Evolutionary conservation across 2,113 vertebrate species (phyloP), one percentile per base, ranked within the genome.

Genomic region (Ursus arctos): DNA sequence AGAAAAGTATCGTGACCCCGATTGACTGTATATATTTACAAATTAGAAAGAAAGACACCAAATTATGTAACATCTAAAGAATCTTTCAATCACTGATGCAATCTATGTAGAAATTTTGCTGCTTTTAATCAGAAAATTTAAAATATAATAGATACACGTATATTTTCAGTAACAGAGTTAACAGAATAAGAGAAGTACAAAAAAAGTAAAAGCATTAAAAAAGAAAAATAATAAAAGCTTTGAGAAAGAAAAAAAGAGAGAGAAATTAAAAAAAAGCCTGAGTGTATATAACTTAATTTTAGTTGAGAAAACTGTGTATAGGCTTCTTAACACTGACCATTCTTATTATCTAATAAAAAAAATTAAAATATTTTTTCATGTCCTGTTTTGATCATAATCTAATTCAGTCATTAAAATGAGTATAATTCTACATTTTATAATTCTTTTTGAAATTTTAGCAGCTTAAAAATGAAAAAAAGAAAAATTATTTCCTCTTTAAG

Each of bases 371-470:
- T 59, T 79, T 91, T 67, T 59, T 36, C 40, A 47, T 47, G 22
- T 86, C 59, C 13, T 94, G 15, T 9, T 53, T 93, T 76, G 21
- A 4, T 7, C 36, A 51, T 33, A 53, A 76, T 91, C 24, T 95
- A 59, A 88, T 55, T n/a, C 33, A 82, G 4, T 21, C 28, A 74
- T 55, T 47, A 72, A 83, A 85, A 51, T 87, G 31, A 93, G 4
- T 81, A 40, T 67, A 81, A 74, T 79, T 83, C 9, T 47, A 72
- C 2, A 36, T 51, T 88, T 87, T 59, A 43, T 6, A 86, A 63
- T 85, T 88, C 8, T 71, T 49, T 8, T 82, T 63, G 47, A 95
- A 84, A 88, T 12, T 67, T 93, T 93, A 81, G 31, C 33, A 91
- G 12, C 7, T 84, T 47, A 65, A 28, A 31, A 81, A 55, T 31